phyloP scores from a whole-genome alignment of 2,113 vertebrate species.

The Bathybates hornii region DNA sequence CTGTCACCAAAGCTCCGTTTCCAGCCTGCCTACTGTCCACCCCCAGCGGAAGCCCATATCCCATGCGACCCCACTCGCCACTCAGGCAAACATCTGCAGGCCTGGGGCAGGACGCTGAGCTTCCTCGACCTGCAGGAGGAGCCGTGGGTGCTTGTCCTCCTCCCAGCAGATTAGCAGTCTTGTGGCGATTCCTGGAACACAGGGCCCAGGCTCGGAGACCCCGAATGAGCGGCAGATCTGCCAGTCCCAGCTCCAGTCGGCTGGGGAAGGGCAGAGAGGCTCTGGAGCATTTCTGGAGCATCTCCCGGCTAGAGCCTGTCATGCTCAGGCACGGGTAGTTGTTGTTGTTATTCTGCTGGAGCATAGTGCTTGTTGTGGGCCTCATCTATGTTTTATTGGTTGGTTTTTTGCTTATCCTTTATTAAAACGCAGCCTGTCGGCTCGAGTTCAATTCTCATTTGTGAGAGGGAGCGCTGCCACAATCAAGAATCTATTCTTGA shows the following conservation, averaged over 20 bases:
- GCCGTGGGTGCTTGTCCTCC: slow-evolving; percentile 24
- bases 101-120: slow-evolving; percentile 19
- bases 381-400: slow-evolving; percentile 39
- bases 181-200: slow-evolving; percentile 64
- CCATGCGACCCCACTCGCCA: slow-evolving; percentile 42
- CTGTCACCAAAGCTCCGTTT: slow-evolving; percentile 68
- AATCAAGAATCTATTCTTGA: slow-evolving; percentile 2
- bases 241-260: slow-evolving; percentile 61
- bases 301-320: slow-evolving; percentile 42
- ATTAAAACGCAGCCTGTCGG: slow-evolving; percentile 5
- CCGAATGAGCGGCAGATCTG: slow-evolving; percentile 66
- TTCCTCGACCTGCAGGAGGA: background rate
- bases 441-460: background rate
- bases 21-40: slow-evolving; percentile 51
- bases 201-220: slow-evolving; percentile 72
- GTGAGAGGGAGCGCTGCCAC: background rate
- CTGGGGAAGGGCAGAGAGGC: slow-evolving; percentile 57
- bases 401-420: background rate
- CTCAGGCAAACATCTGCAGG: slow-evolving; percentile 50
- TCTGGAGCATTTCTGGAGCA: slow-evolving; percentile 57
- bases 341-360: slow-evolving; percentile 79
- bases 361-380: slow-evolving; percentile 57
- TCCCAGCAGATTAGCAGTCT: slow-evolving; percentile 15
- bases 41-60: slow-evolving; percentile 40
- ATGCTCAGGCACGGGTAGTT: slow-evolving; percentile 72